A percentile compares a stretch with the other conserved stretches of the same genome.
Evolutionary conservation across 1,140 invertebrate species (phyloP).

Genomic region (Drosophila sp.): DNA sequence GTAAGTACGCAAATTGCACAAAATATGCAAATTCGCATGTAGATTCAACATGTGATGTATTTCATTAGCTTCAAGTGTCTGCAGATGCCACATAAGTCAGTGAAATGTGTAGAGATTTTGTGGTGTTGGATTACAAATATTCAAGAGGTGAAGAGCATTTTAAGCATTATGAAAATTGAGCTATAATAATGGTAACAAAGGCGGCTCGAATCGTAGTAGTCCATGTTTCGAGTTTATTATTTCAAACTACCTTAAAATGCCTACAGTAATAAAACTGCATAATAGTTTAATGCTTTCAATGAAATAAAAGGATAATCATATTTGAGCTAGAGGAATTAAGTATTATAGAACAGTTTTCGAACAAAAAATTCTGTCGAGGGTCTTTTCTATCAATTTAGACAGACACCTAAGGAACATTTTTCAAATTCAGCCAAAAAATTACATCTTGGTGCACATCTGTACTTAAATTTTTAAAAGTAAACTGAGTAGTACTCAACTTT

Average conservation of each 20-base stretch:
- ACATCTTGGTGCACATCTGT: neutral
- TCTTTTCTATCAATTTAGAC: too few relatives aligned
- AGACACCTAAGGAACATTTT: too few relatives aligned
- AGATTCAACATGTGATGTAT: constrained; percentile 57
- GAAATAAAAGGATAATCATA: too few relatives aligned
- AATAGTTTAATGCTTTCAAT: too few relatives aligned
- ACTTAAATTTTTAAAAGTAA: neutral
- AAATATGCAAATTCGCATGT: constrained; percentile 57
- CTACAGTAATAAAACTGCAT: too few relatives aligned
- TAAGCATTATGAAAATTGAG: neutral
- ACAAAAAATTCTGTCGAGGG: too few relatives aligned
- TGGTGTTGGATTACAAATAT: constrained; percentile 3
- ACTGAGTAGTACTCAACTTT: neutral
- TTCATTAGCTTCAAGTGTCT: constrained; percentile 50
- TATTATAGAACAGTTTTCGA: too few relatives aligned
- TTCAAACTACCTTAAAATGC: too few relatives aligned
- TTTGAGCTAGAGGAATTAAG: too few relatives aligned
- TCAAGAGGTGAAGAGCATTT: neutral
- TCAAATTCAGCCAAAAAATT: too few relatives aligned
- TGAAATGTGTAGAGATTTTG: neutral
- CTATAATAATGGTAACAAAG: neutral
- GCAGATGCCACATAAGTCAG: neutral
- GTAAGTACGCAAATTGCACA: constrained; percentile 48
- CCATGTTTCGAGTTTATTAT: too few relatives aligned
- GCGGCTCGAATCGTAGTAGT: neutral